Conservation (phyloP, 2,797 vertebrate species). For the Micrastur ruficollis region DNA sequence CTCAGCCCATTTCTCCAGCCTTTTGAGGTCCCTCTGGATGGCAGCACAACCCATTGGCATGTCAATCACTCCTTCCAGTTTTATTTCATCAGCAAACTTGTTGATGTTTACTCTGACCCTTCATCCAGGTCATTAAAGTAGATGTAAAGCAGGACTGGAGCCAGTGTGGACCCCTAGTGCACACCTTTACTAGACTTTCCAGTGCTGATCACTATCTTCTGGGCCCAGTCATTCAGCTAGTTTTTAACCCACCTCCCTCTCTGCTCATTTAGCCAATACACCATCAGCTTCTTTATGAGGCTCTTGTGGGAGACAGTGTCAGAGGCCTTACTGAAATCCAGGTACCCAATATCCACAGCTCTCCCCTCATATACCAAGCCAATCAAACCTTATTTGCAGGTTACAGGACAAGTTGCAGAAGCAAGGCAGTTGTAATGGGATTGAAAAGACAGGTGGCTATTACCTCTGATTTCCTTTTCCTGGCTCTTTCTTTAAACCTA, state of each 20-base stretch:
- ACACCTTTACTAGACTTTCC: background rate
- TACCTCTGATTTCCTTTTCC: background rate
- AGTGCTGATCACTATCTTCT: accelerated
- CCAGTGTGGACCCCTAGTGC: background rate
- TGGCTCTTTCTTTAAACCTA: background rate
- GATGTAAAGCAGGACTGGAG: background rate
- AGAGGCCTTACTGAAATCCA: background rate
- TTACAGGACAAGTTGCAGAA: background rate
- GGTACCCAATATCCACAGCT: background rate
- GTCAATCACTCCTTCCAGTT: background rate
- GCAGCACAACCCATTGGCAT: accelerated
- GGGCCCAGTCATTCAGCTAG: background rate
- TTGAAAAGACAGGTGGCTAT: background rate
- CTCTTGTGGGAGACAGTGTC: background rate
- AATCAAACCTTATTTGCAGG: background rate
- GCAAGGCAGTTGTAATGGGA: background rate
- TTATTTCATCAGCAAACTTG: background rate
- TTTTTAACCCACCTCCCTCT: background rate
- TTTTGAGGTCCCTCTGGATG: background rate
- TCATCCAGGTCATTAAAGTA: background rate
- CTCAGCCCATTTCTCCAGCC: background rate
- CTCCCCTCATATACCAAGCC: background rate
- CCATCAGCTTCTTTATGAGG: background rate
- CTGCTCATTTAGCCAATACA: background rate
- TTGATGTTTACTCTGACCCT: background rate